A percentile compares a stretch with the other conserved stretches of the same genome.
Conservation (phyloP, 2,113 vertebrate species). For the Entosphenus tridentatus region DNA sequence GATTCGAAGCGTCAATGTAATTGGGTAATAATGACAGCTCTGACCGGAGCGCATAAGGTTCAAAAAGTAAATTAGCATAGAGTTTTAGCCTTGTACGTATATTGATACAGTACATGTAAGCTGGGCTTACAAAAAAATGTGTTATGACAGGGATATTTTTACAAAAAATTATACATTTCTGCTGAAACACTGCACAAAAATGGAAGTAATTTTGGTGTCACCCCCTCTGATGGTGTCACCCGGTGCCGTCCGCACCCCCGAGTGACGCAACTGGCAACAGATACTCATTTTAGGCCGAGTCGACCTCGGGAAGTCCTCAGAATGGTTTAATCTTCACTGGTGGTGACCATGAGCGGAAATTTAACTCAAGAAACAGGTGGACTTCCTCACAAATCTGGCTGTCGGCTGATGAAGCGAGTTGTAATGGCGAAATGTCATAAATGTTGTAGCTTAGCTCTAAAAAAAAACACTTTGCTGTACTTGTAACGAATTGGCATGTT, state of each 20-base stretch:
- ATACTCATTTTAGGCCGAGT: no score
- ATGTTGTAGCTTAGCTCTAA: no score
- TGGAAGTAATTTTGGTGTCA: not conserved
- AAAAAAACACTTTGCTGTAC: no score
- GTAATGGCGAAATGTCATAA: no score
- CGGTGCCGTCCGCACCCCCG: not conserved
- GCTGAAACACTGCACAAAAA: constrained; percentile 1
- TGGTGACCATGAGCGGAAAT: no score
- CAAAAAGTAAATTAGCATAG: not conserved
- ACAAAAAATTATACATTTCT: constrained; percentile 2
- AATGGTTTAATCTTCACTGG: no score
- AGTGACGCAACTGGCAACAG: not conserved
- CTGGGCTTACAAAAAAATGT: constrained; percentile 3
- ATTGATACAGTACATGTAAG: not conserved
- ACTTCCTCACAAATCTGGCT: no score
- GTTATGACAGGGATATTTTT: constrained; percentile 3
- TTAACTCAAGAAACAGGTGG: no score
- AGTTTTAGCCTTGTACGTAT: not conserved
- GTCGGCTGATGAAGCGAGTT: no score
- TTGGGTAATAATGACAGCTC: constrained; percentile 1
- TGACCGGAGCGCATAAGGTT: constrained; percentile 1
- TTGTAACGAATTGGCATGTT: no score
- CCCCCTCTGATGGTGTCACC: no score
- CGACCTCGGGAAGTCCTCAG: no score
- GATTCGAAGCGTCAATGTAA: constrained; percentile 1